A percentile compares a stretch with the other conserved stretches of the same genome.
Evolutionary conservation across 2,113 vertebrate genomes (phyloP).

Genomic region (Saguinus midas): DNA sequence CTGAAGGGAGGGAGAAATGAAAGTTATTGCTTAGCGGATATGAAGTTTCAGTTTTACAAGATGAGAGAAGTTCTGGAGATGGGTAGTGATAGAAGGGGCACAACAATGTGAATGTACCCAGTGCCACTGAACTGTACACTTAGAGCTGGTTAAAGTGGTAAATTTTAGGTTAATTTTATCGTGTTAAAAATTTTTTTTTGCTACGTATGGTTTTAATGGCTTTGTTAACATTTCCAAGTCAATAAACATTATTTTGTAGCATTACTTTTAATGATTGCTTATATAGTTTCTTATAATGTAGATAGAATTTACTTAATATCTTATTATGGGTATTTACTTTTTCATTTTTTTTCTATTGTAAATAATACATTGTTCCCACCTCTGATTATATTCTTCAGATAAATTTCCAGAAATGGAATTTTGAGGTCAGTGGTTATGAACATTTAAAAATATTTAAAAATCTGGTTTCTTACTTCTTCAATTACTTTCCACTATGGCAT

Average conservation of each 20-base stretch:
- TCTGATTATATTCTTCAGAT: not conserved
- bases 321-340: not conserved
- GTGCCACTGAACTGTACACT: not conserved
- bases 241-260: not conserved
- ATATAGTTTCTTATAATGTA: not conserved
- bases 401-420: not conserved
- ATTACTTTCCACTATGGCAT: not conserved
- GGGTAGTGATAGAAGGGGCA: not conserved
- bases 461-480: not conserved
- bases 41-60: not conserved
- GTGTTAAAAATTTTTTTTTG: not conserved
- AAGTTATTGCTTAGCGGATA: not conserved
- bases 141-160: not conserved
- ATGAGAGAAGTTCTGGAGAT: not conserved
- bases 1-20: not conserved
- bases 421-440: not conserved
- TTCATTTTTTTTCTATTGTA: not conserved
- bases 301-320: not conserved
- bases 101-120: not conserved
- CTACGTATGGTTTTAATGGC: not conserved
- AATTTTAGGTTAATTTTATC: not conserved
- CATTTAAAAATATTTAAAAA: not conserved
- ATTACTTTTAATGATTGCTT: not conserved
- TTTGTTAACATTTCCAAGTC: slow-evolving; percentile 9
- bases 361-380: not conserved